Conservation (phyloP, 1,140 invertebrate genomes). For the Calephelis virginiensis region DNA sequence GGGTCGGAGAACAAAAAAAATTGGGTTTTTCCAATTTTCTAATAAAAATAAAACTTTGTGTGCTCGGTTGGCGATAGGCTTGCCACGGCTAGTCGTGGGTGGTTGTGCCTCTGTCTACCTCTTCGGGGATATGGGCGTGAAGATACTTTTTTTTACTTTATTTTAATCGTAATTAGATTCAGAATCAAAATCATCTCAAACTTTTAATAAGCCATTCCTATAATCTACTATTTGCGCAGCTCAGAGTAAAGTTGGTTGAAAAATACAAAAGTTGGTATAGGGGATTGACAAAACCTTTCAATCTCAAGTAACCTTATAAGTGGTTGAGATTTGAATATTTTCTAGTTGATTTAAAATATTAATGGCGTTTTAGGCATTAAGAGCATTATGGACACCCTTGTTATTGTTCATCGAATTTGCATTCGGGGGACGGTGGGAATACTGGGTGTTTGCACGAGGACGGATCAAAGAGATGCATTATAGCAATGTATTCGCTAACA, state of each 20-base stretch:
- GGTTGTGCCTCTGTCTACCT: no score
- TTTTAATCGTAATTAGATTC: no score
- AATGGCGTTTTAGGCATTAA: slow-evolving; percentile 63
- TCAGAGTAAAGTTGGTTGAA: slow-evolving; percentile 18
- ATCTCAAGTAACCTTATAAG: slow-evolving; percentile 26
- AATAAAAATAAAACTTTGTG: no score
- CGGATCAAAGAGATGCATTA: slow-evolving; percentile 62
- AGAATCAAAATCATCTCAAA: no score
- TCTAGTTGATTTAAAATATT: slow-evolving; percentile 70
- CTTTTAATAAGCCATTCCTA: no score
- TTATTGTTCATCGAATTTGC: slow-evolving; percentile 52
- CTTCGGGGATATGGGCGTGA: no score
- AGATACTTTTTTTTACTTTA: no score
- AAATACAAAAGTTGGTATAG: slow-evolving; percentile 7
- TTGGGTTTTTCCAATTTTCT: no score
- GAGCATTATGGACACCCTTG: slow-evolving; percentile 50
- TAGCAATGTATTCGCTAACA: slow-evolving; percentile 61
- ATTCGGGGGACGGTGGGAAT: slow-evolving; percentile 47
- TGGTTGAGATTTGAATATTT: slow-evolving; percentile 62
- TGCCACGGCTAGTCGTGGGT: no score
- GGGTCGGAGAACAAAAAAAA: no score
- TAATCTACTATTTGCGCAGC: not conserved
- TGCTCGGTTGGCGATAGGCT: no score
- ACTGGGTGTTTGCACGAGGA: slow-evolving; percentile 43
- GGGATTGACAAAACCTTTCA: slow-evolving; percentile 18